Conservation (phyloP, 2,113 vertebrate genomes). For the Megaceryle maxima region DNA sequence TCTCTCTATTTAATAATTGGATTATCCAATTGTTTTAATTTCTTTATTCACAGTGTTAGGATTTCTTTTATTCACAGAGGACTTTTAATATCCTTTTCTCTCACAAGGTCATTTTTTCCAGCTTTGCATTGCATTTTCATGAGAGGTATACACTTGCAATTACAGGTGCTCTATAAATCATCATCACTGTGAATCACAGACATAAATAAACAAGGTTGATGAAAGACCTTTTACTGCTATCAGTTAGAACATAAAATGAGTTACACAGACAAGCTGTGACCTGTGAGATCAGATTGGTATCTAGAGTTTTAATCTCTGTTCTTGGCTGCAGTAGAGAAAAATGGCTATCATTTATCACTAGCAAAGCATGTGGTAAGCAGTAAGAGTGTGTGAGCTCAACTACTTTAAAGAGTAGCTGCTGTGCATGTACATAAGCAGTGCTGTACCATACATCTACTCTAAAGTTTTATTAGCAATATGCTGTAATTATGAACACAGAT, state of each 20-base stretch:
- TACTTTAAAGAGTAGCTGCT: neutral
- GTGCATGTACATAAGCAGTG: neutral
- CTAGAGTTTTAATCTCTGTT: constrained; percentile 23
- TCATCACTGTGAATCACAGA: neutral
- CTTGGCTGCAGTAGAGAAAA: constrained; percentile 1
- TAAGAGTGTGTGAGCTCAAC: neutral
- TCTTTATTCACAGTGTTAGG: neutral
- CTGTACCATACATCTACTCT: neutral
- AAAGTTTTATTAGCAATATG: neutral
- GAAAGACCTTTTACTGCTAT: constrained; percentile 36
- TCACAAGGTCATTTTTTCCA: constrained; percentile 3
- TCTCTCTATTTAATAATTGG: neutral
- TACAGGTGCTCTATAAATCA: constrained; percentile 36
- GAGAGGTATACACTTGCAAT: neutral
- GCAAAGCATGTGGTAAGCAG: neutral
- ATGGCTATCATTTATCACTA: constrained; percentile 36
- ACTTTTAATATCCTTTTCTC: neutral
- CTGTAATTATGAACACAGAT: neutral
- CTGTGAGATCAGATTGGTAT: constrained; percentile 40
- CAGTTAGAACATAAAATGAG: neutral
- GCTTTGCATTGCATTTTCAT: neutral
- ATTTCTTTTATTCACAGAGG: neutral
- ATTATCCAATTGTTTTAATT: neutral
- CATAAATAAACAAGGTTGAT: constrained; percentile 47
- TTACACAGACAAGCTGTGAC: constrained; percentile 33